Base-by-base conservation (phyloP, 2,797 vertebrate species). In the Tolypeutes matacus region DNA sequence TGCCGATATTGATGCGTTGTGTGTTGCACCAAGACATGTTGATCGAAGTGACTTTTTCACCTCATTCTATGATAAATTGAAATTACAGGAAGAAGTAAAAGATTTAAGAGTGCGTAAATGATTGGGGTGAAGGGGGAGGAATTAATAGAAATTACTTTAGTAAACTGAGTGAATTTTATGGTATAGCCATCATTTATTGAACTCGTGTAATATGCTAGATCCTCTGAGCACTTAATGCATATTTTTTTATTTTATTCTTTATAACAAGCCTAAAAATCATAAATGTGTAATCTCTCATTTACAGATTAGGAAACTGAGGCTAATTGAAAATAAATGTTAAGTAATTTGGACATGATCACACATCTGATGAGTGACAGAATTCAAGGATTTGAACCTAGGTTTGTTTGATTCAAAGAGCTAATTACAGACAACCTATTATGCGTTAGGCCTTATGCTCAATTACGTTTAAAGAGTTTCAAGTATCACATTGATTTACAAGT, bases 1-100 rank as follows among this genome's bases (percentile, higher is more conserved):
- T 98, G 99, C 99, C 97, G 99, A 99, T 98, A 99, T 99, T 90
- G 99, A 99, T 97, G 99, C 98, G 7, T 98, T 99, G 36, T 99
- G 99, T 97, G 99, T 99, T 70, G 98, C 99, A 83, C 99, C 99
- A 75, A 98, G 99, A 91, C 99, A 99, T 95, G 98, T 99, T 91
- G 98, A 99, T 96, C 98, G 99, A 96, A 98, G 98, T 70, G 99
- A 99, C 97, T 99, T 99, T 98, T 99, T 99, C 98, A 98, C 98
- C 53, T 99, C 99, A 0, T 99, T 99, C 97, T 99, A 99, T 97
- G 99, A 99, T 96, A 99, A 99, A 95, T 98, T 99, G 91, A 99
- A 99, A 95, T 98, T 99, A 42, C 99, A 99, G 94, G 98, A 99
- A 97, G 99, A 99, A 98, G 99, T 99, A 76, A 99, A 99, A 98